phyloP scores from a whole-genome alignment of 2,888 invertebrate genomes.

The Cyrtodaria siliqua region DNA sequence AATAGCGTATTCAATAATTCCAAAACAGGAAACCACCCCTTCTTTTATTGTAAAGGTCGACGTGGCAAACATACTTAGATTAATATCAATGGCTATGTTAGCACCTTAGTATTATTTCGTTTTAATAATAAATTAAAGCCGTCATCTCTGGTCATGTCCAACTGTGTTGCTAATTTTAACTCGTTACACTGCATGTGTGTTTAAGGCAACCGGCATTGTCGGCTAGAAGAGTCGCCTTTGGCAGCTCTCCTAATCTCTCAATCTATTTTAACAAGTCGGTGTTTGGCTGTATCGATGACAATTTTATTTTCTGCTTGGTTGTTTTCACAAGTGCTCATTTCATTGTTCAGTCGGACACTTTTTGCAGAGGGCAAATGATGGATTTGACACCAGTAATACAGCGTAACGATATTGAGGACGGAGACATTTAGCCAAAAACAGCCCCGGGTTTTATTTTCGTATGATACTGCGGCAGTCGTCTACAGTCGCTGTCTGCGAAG shows the following conservation, averaged over 20 bases:
- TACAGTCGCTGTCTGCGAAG: not conserved
- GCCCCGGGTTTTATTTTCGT: constrained; percentile 7
- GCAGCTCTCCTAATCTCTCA: not conserved
- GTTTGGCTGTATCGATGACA: constrained; percentile 10
- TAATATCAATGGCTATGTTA: too few species aligned
- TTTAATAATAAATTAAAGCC: too few species aligned
- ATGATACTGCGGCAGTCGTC: constrained; percentile 11
- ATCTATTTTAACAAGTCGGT: not conserved
- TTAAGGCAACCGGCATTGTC: too few species aligned
- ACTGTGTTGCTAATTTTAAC: too few species aligned
- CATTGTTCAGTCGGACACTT: not conserved
- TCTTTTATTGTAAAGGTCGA: too few species aligned
- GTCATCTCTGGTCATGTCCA: too few species aligned
- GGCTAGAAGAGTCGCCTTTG: too few species aligned
- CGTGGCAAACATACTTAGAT: too few species aligned
- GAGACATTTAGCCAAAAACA: not conserved
- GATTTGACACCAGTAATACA: not conserved
- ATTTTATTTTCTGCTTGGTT: constrained; percentile 36
- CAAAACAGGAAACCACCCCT: too few species aligned
- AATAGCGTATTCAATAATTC: too few species aligned
- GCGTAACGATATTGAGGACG: not conserved
- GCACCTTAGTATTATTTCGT: too few species aligned
- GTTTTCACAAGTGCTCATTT: not conserved
- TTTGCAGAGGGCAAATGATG: not conserved
- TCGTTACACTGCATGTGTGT: too few species aligned